Evolutionary conservation across 1,140 invertebrate species (phyloP), one percentile per base, ranked within the genome.

Genomic region (Chymomyza costata): DNA sequence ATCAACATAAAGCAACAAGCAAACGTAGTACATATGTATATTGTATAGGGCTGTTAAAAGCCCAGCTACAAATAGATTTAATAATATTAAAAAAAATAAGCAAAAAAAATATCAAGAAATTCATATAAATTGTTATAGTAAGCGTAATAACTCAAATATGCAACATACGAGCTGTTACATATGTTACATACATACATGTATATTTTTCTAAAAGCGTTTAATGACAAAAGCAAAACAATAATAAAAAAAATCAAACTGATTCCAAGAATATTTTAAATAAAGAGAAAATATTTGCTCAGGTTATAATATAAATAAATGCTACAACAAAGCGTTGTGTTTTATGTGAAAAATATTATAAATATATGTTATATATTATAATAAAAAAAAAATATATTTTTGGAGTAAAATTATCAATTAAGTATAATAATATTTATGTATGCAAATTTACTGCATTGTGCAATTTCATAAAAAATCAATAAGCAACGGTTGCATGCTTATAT

Each of bases 311-410:
- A 50, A 31, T 38, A 25, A 49, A 41, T 30, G 32, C 11, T 14
- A 61, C 17, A 49, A 54, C 58, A 66, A 67, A 39, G 71, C 50
- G 66, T 78, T 78, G 71, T 76, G 66, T 78, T 76, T 78, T 55
- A 59, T 76, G 71, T 76, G 71, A 57, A 76, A 80, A 71, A 73
- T 65, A 59, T 56, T 51, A 37, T 41, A 21, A 38, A 45, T 35
- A 21, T 57, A 68, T 51, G 51, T 62, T 28, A 68, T 43, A 65
- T 15, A 65, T n/a, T 28, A 5, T 6, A 28, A 28, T 6, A 55
- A 28, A 28, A 69, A 21, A 63, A 25, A 47, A 19, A 71, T 69
- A 78, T 78, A 78, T 78, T 80, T 78, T 80, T 67, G 63, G 63
- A 80, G 53, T 15, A n/a, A 45, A 40, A 50, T 30, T 46, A n/a